A percentile compares a stretch with the other conserved stretches of the same genome.
Evolutionary conservation across 1,140 invertebrate genomes (phyloP).

Genomic region (Lepidotrigona ventralis): DNA sequence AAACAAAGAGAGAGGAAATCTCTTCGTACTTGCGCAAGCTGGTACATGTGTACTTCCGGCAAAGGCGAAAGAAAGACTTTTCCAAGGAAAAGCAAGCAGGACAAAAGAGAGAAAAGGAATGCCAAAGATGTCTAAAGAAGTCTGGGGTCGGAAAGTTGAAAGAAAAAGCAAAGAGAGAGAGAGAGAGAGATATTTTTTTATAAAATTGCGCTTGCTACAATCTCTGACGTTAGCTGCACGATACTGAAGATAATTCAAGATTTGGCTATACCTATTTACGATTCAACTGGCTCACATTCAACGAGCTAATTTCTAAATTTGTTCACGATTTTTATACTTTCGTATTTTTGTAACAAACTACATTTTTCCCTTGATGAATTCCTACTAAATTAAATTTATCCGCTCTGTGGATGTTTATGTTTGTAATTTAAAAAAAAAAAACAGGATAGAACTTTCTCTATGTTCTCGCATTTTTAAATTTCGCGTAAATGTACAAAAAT

Average conservation of each 20-base stretch:
- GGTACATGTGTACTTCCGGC: neutral
- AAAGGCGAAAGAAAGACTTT: neutral
- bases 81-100: neutral
- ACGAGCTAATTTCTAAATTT: neutral
- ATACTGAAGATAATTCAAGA: neutral
- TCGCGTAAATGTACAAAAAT: too few species aligned
- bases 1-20: neutral
- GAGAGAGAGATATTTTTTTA: neutral
- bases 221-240: neutral
- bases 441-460: neutral
- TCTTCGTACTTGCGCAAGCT: neutral
- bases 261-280: neutral
- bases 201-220: neutral
- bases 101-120: neutral
- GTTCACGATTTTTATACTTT: neutral
- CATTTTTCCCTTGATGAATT: neutral
- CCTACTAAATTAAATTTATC: neutral
- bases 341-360: neutral
- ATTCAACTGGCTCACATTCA: neutral
- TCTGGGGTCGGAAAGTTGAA: neutral
- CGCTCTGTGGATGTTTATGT: neutral
- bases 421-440: neutral
- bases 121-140: neutral
- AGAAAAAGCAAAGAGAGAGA: too few species aligned
- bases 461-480: neutral